Evolutionary conservation across 2,797 vertebrate genomes (phyloP).

Genomic region (Parambassis ranga): DNA sequence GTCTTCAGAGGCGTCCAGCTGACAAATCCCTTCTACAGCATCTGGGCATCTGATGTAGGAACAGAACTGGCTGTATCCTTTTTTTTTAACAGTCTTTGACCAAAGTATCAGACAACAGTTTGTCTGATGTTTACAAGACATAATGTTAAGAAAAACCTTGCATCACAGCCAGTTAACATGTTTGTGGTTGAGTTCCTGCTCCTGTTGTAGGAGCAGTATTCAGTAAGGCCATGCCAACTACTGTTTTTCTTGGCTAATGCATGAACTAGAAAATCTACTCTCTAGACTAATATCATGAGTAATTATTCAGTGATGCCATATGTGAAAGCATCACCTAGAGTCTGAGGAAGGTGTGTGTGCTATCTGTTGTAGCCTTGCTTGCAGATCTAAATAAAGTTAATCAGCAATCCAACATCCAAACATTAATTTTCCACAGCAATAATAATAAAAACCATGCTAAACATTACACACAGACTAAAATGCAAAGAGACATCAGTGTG

Average conservation of each 20-base stretch:
- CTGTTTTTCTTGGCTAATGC: background rate
- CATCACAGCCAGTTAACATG: background rate
- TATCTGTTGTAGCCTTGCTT: background rate
- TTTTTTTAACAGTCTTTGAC: background rate
- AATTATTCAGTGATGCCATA: constrained; percentile 63
- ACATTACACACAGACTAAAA: too few relatives aligned
- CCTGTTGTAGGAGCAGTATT: background rate
- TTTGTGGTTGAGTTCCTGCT: background rate
- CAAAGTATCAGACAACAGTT: background rate
- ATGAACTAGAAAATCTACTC: constrained; percentile 8
- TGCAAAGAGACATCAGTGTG: background rate
- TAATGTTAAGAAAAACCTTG: background rate
- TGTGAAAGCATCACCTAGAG: constrained; percentile 31
- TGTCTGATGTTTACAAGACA: background rate
- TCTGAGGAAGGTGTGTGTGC: background rate
- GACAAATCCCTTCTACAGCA: constrained; percentile 98
- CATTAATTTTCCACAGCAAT: too few relatives aligned
- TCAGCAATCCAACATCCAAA: constrained; percentile 1
- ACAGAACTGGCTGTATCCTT: constrained; percentile 97
- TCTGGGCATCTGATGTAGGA: constrained; percentile 97
- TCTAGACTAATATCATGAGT: constrained; percentile 31
- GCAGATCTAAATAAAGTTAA: constrained; percentile 18
- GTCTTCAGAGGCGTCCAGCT: constrained; percentile 91
- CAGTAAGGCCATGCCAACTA: background rate
- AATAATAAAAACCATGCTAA: too few relatives aligned